Evolutionary conservation across 2,113 vertebrate species (phyloP).

Genomic region (Suncus etruscus): DNA sequence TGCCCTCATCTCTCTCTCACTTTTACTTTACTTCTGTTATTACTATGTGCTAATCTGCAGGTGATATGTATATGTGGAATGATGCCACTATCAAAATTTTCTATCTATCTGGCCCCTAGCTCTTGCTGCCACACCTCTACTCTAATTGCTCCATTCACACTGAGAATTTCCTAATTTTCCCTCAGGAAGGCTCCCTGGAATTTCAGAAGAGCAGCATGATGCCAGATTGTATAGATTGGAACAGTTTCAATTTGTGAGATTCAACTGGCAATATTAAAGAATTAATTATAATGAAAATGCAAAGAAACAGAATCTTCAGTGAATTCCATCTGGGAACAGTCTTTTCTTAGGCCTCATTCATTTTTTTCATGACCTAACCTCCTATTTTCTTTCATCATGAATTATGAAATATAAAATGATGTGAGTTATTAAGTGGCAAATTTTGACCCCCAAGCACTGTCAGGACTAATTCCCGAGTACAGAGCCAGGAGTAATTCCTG

Average conservation of each 20-base stretch:
- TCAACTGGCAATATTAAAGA: slow-evolving; percentile 84
- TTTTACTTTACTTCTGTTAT: background rate
- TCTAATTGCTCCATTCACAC: slow-evolving; percentile 66
- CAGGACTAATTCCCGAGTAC: too few relatives aligned
- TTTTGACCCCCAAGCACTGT: too few relatives aligned
- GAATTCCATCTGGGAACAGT: slow-evolving; percentile 82
- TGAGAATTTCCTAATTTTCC: slow-evolving; percentile 61
- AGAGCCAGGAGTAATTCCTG: too few relatives aligned
- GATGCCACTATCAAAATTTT: background rate
- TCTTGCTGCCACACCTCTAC: slow-evolving; percentile 61
- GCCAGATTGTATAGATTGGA: slow-evolving; percentile 83
- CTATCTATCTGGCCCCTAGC: background rate
- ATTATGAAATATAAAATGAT: slow-evolving; percentile 50
- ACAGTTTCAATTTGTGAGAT: slow-evolving; percentile 75
- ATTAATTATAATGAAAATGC: slow-evolving; percentile 85
- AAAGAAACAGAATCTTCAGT: slow-evolving; percentile 82
- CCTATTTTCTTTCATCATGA: slow-evolving; percentile 70
- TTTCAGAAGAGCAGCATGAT: slow-evolving; percentile 82
- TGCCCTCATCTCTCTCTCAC: background rate
- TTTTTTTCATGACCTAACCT: slow-evolving; percentile 51
- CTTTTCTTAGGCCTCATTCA: slow-evolving; percentile 80
- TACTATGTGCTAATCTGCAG: slow-evolving; percentile 26
- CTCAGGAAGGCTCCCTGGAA: slow-evolving; percentile 71
- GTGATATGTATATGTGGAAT: slow-evolving; percentile 51
- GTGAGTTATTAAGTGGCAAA: background rate